Conservation (phyloP, 2,797 vertebrate genomes). For the Dicrostonyx torquatus region DNA sequence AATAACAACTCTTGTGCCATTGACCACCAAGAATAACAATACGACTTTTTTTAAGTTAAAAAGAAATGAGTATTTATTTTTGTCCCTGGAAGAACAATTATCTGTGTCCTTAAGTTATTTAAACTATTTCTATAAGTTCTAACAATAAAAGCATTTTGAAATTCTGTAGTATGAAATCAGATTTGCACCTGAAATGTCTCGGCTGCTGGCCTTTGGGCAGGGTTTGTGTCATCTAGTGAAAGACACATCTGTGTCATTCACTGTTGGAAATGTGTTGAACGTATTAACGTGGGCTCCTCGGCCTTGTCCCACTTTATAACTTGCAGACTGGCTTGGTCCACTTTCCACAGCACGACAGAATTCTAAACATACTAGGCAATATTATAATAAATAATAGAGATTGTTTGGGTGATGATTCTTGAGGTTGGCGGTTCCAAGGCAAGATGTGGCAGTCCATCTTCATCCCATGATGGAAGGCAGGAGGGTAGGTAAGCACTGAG, state of each 20-base stretch:
- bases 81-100: conserved; percentile 70
- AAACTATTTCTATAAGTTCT: conserved; percentile 76
- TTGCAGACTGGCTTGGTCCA: background rate
- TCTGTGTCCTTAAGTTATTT: conserved; percentile 70
- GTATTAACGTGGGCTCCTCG: background rate
- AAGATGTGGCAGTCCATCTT: no score
- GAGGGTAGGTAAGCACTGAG: no score
- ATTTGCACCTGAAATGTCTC: conserved; percentile 38
- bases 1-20: conserved; percentile 72
- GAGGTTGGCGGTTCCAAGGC: background rate
- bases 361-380: background rate
- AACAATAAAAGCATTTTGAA: conserved; percentile 75
- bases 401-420: background rate
- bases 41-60: conserved; percentile 71
- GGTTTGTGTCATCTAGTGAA: background rate
- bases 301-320: background rate
- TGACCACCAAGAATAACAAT: conserved; percentile 69
- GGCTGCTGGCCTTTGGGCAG: background rate
- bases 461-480: background rate
- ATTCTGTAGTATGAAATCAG: conserved; percentile 67
- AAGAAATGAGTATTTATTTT: conserved; percentile 69
- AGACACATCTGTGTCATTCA: background rate
- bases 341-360: background rate
- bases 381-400: background rate
- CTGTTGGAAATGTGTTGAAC: background rate